Evolutionary conservation across 2,113 vertebrate genomes (phyloP), one percentile per base, ranked within the genome.

Genomic region (Psilopsiagon aymara): DNA sequence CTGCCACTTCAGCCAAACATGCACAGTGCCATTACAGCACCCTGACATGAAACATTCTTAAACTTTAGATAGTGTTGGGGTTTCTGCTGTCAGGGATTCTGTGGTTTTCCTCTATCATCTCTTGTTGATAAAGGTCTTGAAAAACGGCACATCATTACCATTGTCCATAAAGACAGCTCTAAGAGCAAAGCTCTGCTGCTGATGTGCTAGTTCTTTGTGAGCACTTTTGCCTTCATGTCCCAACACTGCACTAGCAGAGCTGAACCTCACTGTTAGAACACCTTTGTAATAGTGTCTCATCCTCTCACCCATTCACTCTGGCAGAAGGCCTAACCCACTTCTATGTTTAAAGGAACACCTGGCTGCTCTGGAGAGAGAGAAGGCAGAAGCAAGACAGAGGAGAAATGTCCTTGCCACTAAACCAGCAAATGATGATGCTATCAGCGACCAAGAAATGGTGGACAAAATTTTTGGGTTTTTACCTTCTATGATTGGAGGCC

Each of bases 381-480:
- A 98, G 47, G 90, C 66, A 23, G 97, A 83, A 70, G 49, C 39
- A 60, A 98, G 97, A 89, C 97, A 63, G 63, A 93, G 87, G 44
- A 87, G 97, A 53, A 97, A 97, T 0, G 44, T 90, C n/a, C 63
- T 97, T 70, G 95, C 91, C 39, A 88, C 94, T 85, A 98, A 98
- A 88, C 97, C 97, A 80, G 92, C 97, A 35, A 97, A 98, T 89
- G 92, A 96, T 0, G 97, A 98, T 25, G 55, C 96, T 35, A 79
- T 98, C 88, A 98, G 96, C 0, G 99, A 99, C 67, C 98, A 99
- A 23, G 98, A 99, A 95, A 98, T 99, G 98, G 99, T 99, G 92
- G 99, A 99, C 92, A 97, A 95, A 92, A 98, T 99, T 90, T 99
- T 99, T 59, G 98, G 98, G 16, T 99, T 99, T 96, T 98, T 99